Evolutionary conservation across 1,140 invertebrate genomes (phyloP).

Genomic region (Zaprionus camerounensis): DNA sequence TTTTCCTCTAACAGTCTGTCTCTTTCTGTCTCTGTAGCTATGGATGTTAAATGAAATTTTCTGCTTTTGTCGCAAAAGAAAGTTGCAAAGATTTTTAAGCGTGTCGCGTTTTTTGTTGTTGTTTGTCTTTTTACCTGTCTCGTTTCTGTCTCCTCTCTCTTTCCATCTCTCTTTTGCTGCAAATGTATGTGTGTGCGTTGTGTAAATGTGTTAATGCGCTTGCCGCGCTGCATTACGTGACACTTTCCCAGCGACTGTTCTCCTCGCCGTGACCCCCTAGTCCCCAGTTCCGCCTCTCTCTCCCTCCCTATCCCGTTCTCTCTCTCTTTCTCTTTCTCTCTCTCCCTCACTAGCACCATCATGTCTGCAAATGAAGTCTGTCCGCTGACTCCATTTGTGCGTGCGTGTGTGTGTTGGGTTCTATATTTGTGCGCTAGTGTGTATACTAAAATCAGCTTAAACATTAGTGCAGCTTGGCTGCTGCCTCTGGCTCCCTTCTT

Average conservation of each 20-base stretch:
- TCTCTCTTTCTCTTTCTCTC: background rate
- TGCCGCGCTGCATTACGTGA: constrained; percentile 65
- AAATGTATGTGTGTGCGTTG: constrained; percentile 34
- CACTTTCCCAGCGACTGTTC: constrained; percentile 47
- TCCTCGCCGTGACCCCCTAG: too few species aligned
- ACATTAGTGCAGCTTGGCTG: constrained; percentile 65
- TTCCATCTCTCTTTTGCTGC: background rate
- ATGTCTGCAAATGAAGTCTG: constrained; percentile 72
- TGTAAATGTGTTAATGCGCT: constrained; percentile 70
- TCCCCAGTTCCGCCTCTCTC: too few species aligned
- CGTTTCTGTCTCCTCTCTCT: background rate
- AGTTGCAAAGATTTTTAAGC: constrained; percentile 80
- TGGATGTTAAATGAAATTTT: constrained; percentile 79
- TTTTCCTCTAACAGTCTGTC: constrained; percentile 2
- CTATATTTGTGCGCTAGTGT: constrained; percentile 44
- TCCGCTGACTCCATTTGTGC: constrained; percentile 31
- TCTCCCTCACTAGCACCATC: constrained; percentile 10
- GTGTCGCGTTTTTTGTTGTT: constrained; percentile 57
- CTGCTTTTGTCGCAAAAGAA: constrained; percentile 78
- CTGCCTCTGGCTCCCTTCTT: constrained; percentile 24
- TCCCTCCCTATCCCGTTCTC: background rate
- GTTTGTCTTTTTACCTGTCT: constrained; percentile 30
- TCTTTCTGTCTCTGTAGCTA: constrained; percentile 40
- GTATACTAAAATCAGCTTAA: constrained; percentile 75
- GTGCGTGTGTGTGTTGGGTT: constrained; percentile 10